phyloP scores from a whole-genome alignment of 2,888 invertebrate genomes.

The Dromius quadrimaculatus region DNA sequence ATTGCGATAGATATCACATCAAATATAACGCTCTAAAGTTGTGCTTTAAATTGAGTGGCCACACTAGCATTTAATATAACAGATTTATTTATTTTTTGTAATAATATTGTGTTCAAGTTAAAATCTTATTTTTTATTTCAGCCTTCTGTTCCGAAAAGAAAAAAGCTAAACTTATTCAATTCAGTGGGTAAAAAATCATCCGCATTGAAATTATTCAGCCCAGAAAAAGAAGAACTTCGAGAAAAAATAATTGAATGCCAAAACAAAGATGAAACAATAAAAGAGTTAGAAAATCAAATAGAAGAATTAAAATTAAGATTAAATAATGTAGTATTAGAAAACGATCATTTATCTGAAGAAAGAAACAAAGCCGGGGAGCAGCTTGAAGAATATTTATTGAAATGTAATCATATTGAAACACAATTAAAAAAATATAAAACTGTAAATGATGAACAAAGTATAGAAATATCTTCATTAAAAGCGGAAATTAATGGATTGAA shows the following conservation, averaged over 20 bases:
- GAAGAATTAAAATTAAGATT: conserved; percentile 68
- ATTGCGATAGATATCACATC: too few relatives aligned
- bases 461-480: not conserved
- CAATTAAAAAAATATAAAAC: conserved; percentile 61
- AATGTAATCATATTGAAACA: conserved; percentile 63
- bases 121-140: conserved; percentile 56
- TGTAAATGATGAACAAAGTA: not conserved
- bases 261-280: conserved; percentile 68
- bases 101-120: not conserved
- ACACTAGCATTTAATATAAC: too few relatives aligned
- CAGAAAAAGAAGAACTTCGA: conserved; percentile 64
- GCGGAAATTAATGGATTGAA: conserved; percentile 15
- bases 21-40: too few relatives aligned
- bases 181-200: conserved; percentile 42
- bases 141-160: conserved; percentile 58
- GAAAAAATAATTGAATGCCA: conserved; percentile 70
- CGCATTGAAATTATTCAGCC: conserved; percentile 52
- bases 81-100: not conserved
- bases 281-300: conserved; percentile 68
- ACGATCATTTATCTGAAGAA: conserved; percentile 63
- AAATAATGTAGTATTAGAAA: conserved; percentile 64
- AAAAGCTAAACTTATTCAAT: conserved; percentile 52
- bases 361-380: conserved; percentile 60
- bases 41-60: too few relatives aligned
- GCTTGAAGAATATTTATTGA: conserved; percentile 56